Evolutionary conservation across 2,888 invertebrate genomes (phyloP).

Genomic region (Thymelicus lineola): DNA sequence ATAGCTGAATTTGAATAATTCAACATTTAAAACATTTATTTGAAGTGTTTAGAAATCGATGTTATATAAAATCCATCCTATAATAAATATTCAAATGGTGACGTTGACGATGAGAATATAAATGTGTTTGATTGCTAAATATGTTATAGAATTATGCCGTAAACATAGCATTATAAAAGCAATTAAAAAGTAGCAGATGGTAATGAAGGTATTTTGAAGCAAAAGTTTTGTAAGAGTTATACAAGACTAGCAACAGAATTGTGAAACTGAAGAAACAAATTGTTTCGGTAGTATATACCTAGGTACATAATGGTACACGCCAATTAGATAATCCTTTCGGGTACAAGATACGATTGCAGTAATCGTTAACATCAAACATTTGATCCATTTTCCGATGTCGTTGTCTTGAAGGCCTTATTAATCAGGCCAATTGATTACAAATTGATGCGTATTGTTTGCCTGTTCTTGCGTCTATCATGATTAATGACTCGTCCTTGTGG

Average conservation of each 20-base stretch:
- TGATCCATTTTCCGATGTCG: constrained; percentile 27
- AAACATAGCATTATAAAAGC: too few relatives aligned
- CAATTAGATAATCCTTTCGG: constrained; percentile 33
- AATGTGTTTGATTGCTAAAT: background rate
- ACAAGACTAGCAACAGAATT: background rate
- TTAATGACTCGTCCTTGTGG: constrained; percentile 42
- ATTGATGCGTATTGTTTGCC: constrained; percentile 21
- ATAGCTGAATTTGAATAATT: too few relatives aligned
- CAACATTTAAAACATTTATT: too few relatives aligned
- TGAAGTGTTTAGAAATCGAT: too few relatives aligned
- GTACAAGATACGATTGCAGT: constrained; percentile 28
- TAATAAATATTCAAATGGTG: constrained; percentile 1
- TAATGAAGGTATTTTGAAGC: too few relatives aligned
- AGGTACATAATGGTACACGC: constrained; percentile 3
- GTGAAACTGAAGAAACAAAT: background rate
- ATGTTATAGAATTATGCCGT: background rate
- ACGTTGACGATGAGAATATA: background rate
- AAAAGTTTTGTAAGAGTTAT: too few relatives aligned
- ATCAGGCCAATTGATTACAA: constrained; percentile 32
- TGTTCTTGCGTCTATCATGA: constrained; percentile 19
- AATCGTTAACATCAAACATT: constrained; percentile 21
- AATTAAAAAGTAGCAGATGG: too few relatives aligned
- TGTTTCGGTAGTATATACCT: background rate
- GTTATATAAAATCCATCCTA: background rate
- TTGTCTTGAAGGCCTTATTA: constrained; percentile 33